Evolutionary conservation across 2,797 vertebrate species (phyloP).

Genomic region (Coracias cyanogaster): DNA sequence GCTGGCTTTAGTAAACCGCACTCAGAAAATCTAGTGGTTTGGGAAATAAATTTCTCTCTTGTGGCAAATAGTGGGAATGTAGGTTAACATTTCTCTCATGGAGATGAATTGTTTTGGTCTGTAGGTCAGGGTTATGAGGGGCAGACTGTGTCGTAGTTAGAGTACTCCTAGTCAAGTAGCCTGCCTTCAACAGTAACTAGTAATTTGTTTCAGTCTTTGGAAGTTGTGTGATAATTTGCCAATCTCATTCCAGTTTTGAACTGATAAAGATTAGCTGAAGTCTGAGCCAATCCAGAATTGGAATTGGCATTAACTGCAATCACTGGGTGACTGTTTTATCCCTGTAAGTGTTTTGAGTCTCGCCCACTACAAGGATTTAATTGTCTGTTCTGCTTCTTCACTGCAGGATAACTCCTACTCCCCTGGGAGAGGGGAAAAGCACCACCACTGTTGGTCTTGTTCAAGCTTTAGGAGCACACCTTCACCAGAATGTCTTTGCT

Average conservation of each 20-base stretch:
- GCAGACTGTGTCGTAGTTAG: not conserved
- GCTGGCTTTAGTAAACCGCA: not conserved
- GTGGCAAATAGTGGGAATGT: not conserved
- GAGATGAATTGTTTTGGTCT: not conserved
- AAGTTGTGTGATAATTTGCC: not conserved
- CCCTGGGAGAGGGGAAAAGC: slow-evolving; percentile 97
- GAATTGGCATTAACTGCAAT: not conserved
- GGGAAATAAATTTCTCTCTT: not conserved
- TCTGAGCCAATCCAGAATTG: not conserved
- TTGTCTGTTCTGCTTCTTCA: not conserved
- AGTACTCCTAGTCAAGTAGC: not conserved
- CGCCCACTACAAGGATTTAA: not conserved
- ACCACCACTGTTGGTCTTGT: slow-evolving; percentile 95
- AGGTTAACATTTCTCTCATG: not conserved
- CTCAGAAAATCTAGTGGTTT: not conserved
- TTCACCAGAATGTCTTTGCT: slow-evolving; percentile 93
- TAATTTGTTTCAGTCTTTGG: not conserved
- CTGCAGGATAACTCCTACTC: slow-evolving; percentile 95
- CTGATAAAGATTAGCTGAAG: not conserved
- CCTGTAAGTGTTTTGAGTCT: not conserved
- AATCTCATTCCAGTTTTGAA: not conserved
- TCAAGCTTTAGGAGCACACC: slow-evolving; percentile 93
- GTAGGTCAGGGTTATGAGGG: not conserved
- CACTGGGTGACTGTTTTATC: not conserved
- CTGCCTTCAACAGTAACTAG: not conserved